phyloP scores from a whole-genome alignment of 1,140 invertebrate genomes.

The Planococcus citri region DNA sequence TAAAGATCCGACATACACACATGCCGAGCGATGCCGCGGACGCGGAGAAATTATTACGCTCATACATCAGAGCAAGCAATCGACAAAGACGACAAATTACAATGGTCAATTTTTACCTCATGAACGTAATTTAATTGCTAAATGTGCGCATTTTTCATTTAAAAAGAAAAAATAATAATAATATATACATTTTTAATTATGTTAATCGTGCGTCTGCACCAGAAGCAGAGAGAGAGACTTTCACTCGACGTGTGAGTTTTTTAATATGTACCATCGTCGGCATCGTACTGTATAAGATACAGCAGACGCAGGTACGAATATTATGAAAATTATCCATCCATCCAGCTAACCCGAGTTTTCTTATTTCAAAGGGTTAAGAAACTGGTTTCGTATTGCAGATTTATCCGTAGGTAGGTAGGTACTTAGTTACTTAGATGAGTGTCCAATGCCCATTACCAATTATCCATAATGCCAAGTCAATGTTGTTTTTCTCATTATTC shows the following conservation, averaged over 20 bases:
- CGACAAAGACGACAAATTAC: background rate
- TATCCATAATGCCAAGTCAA: too few relatives aligned
- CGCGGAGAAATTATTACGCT: background rate
- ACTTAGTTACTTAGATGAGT: too few relatives aligned
- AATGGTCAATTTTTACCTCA: background rate
- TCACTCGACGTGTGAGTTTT: background rate
- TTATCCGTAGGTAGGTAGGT: too few relatives aligned
- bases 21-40: too few relatives aligned
- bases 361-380: background rate
- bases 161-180: too few relatives aligned
- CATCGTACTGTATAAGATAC: too few relatives aligned
- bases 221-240: background rate
- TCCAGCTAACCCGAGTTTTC: background rate
- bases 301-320: background rate
- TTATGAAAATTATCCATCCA: background rate
- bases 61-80: too few relatives aligned
- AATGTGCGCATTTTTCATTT: background rate
- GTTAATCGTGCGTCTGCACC: background rate
- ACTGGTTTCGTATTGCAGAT: background rate
- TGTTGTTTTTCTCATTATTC: too few relatives aligned
- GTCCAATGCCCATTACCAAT: too few relatives aligned
- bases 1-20: background rate
- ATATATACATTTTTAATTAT: background rate
- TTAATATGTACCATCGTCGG: background rate
- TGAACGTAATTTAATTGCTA: conserved; percentile 2